A percentile compares a stretch with the other conserved stretches of the same genome.
Evolutionary conservation across 2,888 invertebrate species (phyloP).

Genomic region (Creontiades dilutus): DNA sequence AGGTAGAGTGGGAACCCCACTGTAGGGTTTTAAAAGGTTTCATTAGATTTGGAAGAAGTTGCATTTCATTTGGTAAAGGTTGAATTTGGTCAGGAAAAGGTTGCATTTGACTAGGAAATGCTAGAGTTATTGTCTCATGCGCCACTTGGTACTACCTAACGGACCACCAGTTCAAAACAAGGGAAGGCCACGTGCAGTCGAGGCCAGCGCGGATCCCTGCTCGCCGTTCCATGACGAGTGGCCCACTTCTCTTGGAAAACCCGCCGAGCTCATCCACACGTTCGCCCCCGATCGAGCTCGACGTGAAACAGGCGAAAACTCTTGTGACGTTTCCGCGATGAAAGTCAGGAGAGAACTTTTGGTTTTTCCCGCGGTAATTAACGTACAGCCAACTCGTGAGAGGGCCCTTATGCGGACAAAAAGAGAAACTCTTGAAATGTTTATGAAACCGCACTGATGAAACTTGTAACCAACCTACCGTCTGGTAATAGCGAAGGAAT

Average conservation of each 20-base stretch:
- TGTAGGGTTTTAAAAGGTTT: too few species aligned
- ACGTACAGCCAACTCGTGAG: neutral
- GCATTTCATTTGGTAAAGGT: too few species aligned
- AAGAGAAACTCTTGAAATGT: neutral
- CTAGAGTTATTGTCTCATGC: too few species aligned
- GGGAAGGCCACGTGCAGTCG: neutral
- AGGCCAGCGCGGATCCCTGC: neutral
- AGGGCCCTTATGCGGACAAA: neutral
- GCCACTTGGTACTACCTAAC: neutral
- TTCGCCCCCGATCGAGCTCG: neutral
- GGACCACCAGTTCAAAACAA: neutral
- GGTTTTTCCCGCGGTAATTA: neutral
- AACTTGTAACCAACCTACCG: neutral
- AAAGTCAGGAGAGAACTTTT: neutral
- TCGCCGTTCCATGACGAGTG: neutral
- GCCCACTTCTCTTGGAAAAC: conserved; percentile 34
- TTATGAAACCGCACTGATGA: neutral
- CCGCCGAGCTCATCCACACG: conserved; percentile 1
- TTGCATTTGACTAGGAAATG: too few species aligned
- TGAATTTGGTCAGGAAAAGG: too few species aligned
- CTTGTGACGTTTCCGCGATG: neutral
- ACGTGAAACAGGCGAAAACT: neutral
- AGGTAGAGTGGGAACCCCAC: too few species aligned
- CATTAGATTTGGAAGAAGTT: too few species aligned
- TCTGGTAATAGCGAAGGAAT: too few species aligned